These are phyloP conservation scores for Blastomussa wellsi DNA, from an alignment of 92 coral and sea anemone species.

Conservation along the genomic window DNA sequence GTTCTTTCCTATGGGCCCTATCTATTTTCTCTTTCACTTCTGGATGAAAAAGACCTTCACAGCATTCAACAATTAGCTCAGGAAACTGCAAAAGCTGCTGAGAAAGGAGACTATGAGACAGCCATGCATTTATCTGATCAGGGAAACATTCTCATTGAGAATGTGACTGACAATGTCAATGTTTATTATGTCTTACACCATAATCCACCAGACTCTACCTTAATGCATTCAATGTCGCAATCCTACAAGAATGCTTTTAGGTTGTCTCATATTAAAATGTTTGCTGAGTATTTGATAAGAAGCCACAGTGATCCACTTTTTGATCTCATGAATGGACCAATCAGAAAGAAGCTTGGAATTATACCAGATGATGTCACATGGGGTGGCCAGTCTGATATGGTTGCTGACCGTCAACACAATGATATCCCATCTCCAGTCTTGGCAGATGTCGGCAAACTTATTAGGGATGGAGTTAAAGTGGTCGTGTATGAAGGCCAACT, in stretches of 20 bases:
- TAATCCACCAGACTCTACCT: slow-evolving; percentile 19
- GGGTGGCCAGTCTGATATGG: slow-evolving; percentile 74
- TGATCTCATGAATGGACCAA: slow-evolving; percentile 81
- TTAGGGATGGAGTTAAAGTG: slow-evolving; percentile 61
- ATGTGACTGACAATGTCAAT: slow-evolving; percentile 71
- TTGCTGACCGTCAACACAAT: slow-evolving; percentile 39
- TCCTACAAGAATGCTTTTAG: slow-evolving; percentile 6
- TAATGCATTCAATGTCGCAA: not conserved
- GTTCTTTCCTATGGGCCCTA: slow-evolving; percentile 69
- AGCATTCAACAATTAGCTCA: slow-evolving; percentile 32
- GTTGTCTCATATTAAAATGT: slow-evolving; percentile 23
- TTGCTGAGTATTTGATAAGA: slow-evolving; percentile 39
- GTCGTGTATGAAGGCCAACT: slow-evolving; percentile 78
- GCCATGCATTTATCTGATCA: slow-evolving; percentile 44
- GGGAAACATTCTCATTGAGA: slow-evolving; percentile 34
- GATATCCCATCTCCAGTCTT: slow-evolving; percentile 68
- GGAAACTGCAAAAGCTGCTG: slow-evolving; percentile 54
- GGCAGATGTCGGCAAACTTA: slow-evolving; percentile 65
- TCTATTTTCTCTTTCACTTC: slow-evolving; percentile 65
- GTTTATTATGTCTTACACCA: slow-evolving; percentile 70
- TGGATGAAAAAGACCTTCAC: slow-evolving; percentile 57
- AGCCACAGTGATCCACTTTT: slow-evolving; percentile 49
- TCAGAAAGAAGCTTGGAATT: slow-evolving; percentile 75
- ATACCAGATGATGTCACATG: slow-evolving; percentile 78
- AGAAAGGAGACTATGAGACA: slow-evolving; percentile 46